Evolutionary conservation across 2,888 invertebrate genomes (phyloP).

Genomic region (Andricus quercusramuli): DNA sequence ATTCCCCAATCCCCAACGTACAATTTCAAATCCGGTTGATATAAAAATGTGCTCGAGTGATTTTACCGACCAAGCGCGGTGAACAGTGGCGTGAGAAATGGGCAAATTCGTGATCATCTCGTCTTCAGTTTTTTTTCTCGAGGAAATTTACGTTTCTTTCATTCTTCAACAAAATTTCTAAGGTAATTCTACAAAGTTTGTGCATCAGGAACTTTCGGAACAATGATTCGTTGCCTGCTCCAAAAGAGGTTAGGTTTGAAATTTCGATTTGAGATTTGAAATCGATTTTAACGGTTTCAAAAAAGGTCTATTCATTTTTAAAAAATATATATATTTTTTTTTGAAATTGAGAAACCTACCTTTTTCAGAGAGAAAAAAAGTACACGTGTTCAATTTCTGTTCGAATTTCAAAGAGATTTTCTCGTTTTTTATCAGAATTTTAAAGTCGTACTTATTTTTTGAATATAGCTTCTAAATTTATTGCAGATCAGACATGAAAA

Average conservation of each 20-base stretch:
- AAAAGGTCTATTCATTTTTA: not conserved
- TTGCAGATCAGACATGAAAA: not conserved
- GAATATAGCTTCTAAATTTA: not conserved
- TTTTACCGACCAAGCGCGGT: constrained; percentile 39
- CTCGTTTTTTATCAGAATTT: not conserved
- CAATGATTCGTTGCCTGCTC: not conserved
- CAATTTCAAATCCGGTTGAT: constrained; percentile 15
- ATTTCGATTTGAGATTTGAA: not conserved
- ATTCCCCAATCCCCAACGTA: not conserved
- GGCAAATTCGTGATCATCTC: constrained; percentile 25
- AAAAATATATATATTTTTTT: not conserved
- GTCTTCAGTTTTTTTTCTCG: not conserved
- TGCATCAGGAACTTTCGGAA: not conserved
- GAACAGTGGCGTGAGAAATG: constrained; percentile 38
- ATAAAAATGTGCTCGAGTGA: constrained; percentile 40
- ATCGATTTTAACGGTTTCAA: not conserved
- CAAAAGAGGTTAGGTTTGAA: not conserved
- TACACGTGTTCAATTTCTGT: not conserved
- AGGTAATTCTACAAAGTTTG: not conserved
- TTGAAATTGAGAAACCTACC: not conserved
- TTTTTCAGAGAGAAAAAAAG: not conserved
- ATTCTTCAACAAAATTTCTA: not conserved
- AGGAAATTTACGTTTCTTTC: not conserved
- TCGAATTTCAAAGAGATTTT: not conserved
- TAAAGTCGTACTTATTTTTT: not conserved